Conservation (phyloP, 2,888 invertebrate genomes). For the Hyles lineata region DNA sequence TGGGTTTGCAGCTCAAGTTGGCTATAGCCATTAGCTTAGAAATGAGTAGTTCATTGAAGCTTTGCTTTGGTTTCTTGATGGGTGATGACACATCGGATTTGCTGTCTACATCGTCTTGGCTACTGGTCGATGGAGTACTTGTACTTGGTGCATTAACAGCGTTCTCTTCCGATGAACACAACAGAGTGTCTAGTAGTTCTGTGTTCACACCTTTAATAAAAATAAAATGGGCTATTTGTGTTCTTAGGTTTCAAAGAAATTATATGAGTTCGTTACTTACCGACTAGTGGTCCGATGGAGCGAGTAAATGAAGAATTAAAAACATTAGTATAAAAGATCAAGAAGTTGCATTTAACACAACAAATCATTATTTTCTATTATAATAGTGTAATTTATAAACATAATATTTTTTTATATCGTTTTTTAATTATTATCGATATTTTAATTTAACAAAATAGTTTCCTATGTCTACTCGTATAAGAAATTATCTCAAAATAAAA, state of each 20-base stretch:
- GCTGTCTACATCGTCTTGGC: conserved; percentile 49
- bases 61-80: conserved; percentile 74
- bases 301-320: conserved; percentile 55
- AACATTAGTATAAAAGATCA: conserved; percentile 40
- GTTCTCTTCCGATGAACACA: conserved; percentile 85
- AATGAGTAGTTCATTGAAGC: conserved; percentile 92
- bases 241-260: conserved; percentile 22
- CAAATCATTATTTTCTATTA: too few species aligned
- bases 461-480: too few species aligned
- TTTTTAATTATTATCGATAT: too few species aligned
- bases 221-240: conserved; percentile 18
- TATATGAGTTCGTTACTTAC: conserved; percentile 56
- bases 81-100: conserved; percentile 52
- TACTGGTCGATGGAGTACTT: conserved; percentile 36
- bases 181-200: conserved; percentile 91
- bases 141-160: conserved; percentile 36
- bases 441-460: too few species aligned
- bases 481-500: neutral
- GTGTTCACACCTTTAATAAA: conserved; percentile 90
- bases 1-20: conserved; percentile 92
- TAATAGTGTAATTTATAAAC: too few species aligned
- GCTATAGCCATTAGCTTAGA: conserved; percentile 94
- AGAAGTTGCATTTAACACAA: neutral
- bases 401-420: too few species aligned
- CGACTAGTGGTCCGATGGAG: conserved; percentile 69